Conservation (phyloP, 2,113 vertebrate species). For the Ramphastos sulfuratus region DNA sequence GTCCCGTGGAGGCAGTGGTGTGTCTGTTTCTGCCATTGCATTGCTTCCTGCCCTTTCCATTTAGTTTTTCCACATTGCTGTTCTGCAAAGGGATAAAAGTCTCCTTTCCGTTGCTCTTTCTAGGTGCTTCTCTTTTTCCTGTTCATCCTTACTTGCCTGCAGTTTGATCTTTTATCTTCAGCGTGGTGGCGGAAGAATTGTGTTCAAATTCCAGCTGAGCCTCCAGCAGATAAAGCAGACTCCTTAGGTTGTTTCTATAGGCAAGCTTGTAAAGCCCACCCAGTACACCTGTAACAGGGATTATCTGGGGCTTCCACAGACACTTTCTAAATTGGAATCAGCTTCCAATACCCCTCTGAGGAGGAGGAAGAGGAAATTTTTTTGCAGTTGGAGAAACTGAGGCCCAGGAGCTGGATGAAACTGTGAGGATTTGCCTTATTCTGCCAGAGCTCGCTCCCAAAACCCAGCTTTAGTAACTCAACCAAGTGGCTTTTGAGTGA, state of each 20-base stretch:
- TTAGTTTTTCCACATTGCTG: background rate
- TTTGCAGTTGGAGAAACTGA: background rate
- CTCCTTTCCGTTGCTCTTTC: background rate
- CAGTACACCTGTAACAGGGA: background rate
- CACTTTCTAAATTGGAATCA: background rate
- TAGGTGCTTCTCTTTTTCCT: background rate
- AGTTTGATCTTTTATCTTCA: background rate
- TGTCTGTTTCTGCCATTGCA: fast-evolving
- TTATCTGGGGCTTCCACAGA: background rate
- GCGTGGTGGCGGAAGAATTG: background rate
- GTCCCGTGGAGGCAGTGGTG: fast-evolving
- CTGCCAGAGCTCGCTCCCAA: background rate
- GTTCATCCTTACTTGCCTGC: background rate
- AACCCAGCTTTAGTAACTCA: background rate
- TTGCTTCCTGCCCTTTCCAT: background rate
- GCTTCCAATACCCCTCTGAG: background rate
- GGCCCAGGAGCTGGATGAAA: background rate
- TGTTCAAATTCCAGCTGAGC: background rate
- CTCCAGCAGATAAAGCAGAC: background rate
- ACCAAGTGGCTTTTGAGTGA: background rate
- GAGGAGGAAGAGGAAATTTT: background rate
- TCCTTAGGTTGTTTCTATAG: background rate
- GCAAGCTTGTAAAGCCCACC: background rate
- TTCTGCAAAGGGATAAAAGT: background rate
- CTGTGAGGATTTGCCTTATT: background rate